Evolutionary conservation across 2,797 vertebrate species (phyloP).

Genomic region (Phrynocephalus guinanensis): DNA sequence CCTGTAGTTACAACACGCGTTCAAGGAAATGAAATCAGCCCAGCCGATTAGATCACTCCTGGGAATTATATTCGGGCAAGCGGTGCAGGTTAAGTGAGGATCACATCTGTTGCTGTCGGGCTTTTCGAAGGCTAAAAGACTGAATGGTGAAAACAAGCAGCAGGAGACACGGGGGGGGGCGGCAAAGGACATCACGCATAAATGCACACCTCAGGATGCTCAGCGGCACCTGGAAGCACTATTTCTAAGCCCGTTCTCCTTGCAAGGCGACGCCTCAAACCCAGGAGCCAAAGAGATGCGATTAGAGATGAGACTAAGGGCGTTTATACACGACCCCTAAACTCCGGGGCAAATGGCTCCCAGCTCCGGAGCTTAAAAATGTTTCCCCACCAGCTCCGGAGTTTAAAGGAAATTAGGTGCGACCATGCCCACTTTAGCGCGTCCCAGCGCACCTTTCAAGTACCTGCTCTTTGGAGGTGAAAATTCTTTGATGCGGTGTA

Average conservation of each 20-base stretch:
- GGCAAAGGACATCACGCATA: neutral
- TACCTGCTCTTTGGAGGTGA: too few species aligned
- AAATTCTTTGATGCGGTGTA: too few species aligned
- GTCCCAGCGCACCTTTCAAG: too few species aligned
- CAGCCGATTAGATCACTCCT: constrained; percentile 61
- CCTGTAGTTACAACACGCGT: neutral
- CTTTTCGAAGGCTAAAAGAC: constrained; percentile 57
- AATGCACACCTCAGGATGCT: neutral
- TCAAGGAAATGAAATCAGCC: constrained; percentile 61
- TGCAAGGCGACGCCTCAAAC: neutral
- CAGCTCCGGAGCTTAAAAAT: too few species aligned
- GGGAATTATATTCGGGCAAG: constrained; percentile 59
- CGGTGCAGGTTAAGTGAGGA: constrained; percentile 51
- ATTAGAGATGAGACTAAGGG: neutral
- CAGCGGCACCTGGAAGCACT: constrained; percentile 26
- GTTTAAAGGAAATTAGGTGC: too few species aligned
- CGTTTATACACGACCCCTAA: too few species aligned
- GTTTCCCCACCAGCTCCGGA: too few species aligned
- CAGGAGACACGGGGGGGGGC: neutral
- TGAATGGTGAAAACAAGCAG: constrained; percentile 52
- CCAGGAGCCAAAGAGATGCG: too few species aligned
- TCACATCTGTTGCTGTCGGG: constrained; percentile 26
- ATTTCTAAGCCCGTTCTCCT: constrained; percentile 6
- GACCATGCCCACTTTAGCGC: too few species aligned
- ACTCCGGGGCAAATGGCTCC: too few species aligned